These are phyloP conservation scores for Atethmia centrago DNA, from an alignment of 2,888 invertebrate genomes.

Conservation along the genomic window DNA sequence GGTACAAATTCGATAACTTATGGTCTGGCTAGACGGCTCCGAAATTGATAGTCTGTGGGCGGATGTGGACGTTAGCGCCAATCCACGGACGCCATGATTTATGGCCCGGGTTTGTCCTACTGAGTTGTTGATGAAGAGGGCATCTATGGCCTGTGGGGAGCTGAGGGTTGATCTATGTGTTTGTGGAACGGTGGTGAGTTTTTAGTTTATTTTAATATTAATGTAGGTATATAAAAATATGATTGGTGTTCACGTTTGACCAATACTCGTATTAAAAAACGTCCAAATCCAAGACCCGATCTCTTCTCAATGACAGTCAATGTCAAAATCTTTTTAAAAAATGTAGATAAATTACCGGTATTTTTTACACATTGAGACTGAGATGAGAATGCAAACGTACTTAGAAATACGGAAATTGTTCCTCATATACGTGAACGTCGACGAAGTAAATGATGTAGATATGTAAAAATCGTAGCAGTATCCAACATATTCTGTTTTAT, in stretches of 20 bases:
- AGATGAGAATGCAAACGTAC: no score
- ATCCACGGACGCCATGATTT: conserved; percentile 72
- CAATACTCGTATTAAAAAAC: no score
- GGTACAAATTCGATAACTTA: conserved; percentile 76
- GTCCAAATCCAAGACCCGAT: no score
- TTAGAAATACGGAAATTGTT: no score
- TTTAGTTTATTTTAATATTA: conserved; percentile 20
- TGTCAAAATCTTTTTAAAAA: no score
- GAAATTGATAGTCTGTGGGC: conserved; percentile 77
- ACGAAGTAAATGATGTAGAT: background rate
- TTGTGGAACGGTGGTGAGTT: background rate
- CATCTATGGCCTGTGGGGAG: conserved; percentile 42
- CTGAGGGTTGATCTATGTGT: conserved; percentile 44
- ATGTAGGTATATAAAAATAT: background rate
- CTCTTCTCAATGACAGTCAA: no score
- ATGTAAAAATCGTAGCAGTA: background rate
- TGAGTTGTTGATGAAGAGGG: conserved; percentile 65
- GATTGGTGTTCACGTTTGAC: no score
- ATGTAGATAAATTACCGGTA: no score
- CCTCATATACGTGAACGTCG: background rate
- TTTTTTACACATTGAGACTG: no score
- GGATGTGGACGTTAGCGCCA: conserved; percentile 74
- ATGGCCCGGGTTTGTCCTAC: conserved; percentile 60
- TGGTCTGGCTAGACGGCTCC: conserved; percentile 67
- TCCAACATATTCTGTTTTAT: background rate